phyloP scores from a whole-genome alignment of 2,888 invertebrate genomes.

The Eristalinus aeneus region DNA sequence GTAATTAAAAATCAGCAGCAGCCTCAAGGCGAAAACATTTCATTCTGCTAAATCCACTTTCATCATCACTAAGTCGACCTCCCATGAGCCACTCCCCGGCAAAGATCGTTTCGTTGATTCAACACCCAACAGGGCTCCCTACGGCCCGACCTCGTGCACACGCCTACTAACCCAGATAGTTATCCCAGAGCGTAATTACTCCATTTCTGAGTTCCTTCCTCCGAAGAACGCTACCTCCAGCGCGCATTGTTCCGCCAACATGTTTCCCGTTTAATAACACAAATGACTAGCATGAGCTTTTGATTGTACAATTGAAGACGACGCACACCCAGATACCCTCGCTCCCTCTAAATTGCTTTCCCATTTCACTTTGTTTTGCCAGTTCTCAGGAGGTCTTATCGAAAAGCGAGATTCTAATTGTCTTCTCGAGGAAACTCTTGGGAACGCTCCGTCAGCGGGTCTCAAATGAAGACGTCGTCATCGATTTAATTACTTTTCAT shows the following conservation, averaged over 20 bases:
- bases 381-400: constrained; percentile 48
- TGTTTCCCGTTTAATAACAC: constrained; percentile 32
- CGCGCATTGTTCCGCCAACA: constrained; percentile 6
- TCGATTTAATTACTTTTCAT: constrained; percentile 41
- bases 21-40: not conserved
- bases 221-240: not conserved
- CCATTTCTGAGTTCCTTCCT: not conserved
- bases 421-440: constrained; percentile 19
- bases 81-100: not conserved
- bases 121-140: not conserved
- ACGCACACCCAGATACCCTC: not conserved
- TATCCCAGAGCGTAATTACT: not conserved
- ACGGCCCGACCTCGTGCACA: not conserved
- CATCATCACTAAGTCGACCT: not conserved
- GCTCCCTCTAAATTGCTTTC: constrained; percentile 57
- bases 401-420: constrained; percentile 52
- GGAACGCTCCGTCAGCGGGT: not conserved
- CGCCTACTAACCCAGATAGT: constrained; percentile 8
- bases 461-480: constrained; percentile 34
- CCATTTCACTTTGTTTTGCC: constrained; percentile 7
- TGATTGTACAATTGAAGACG: constrained; percentile 38
- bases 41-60: not conserved
- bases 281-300: constrained; percentile 34
- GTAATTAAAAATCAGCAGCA: not conserved
- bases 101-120: not conserved